These are phyloP conservation scores for Oscheius sp. DNA, from an alignment of 1,140 invertebrate genomes.

Conservation along the genomic window DNA sequence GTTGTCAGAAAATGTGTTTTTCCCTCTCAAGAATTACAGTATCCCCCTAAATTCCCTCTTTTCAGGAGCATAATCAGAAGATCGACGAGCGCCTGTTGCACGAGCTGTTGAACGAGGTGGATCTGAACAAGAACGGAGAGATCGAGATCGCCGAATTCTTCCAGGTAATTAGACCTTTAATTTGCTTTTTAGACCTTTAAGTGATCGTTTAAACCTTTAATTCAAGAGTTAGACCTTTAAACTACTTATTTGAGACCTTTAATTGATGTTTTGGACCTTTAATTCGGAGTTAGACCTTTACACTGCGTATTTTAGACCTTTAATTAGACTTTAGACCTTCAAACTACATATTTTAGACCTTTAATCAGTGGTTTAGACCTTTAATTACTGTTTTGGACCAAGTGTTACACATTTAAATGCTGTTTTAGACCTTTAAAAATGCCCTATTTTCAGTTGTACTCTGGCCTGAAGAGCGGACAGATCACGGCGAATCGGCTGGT, in stretches of 20 bases:
- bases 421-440: background rate
- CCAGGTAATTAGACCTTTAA: constrained; percentile 73
- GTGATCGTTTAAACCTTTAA: background rate
- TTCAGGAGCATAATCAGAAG: constrained; percentile 83
- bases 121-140: constrained; percentile 98
- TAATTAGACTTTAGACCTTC: too few species aligned
- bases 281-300: too few species aligned
- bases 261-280: too few species aligned
- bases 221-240: constrained; percentile 8
- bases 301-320: too few species aligned
- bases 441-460: constrained; percentile 55
- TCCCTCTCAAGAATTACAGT: too few species aligned
- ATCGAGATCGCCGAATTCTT: constrained; percentile 97
- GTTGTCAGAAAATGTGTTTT: too few species aligned
- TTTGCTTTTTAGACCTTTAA: constrained; percentile 5
- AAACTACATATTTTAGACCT: too few species aligned
- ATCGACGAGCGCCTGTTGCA: constrained; percentile 91
- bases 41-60: constrained; percentile 62
- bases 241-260: too few species aligned
- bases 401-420: too few species aligned
- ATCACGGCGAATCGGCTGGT: constrained; percentile 56
- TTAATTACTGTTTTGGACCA: too few species aligned
- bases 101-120: constrained; percentile 93
- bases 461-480: constrained; percentile 58
- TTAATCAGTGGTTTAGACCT: too few species aligned